Evolutionary conservation across 2,113 vertebrate genomes (phyloP), one percentile per base, ranked within the genome.

Genomic region (Sander lucioperca): DNA sequence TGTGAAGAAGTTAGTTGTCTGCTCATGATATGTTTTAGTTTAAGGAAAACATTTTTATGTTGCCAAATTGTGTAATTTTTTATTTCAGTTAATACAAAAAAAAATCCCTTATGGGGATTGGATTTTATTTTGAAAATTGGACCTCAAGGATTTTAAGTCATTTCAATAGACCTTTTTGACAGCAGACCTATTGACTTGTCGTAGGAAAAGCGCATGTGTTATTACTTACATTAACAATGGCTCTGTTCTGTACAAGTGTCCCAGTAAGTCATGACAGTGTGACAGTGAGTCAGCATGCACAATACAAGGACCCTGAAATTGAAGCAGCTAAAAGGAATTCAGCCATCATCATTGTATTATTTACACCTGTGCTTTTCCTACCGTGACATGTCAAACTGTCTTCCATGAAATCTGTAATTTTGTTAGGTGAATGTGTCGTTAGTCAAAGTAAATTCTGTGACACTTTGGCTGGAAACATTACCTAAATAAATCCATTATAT

Each of bases 401-500:
- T 3, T 59, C 27, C 0, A 30, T 51, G 21, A 63, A 63, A 61
- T 74, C 10, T n/a, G 57, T 19, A 48, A 12, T n/a, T 25, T 56
- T 21, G 8, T 59, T 23, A 16, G 30, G 64, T 14, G 1, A 82
- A 59, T 67, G 58, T 36, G 48, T 65, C 18, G 80, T 48, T 65
- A 30, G 43, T 74, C 54, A n/a, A 8, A 48, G 53, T 12, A 30
- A 53, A 62, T 16, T 23, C 53, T 50, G 21, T 53, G 36, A 72
- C 47, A 43, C 43, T 18, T 9, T 39, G 12, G 19, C 61, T 30
- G 21, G 3, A 61, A 45, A 43, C 61, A 43, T 16, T 4, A 13
- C 56, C 54, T 62, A 16, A 86, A 80, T 56, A 74, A 59, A 82
- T 68, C 57, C 19, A 74, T 77, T 63, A 57, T 47, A 53, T 62